phyloP scores from a whole-genome alignment of 2,888 invertebrate genomes.

The Drosophila mercatorum region DNA sequence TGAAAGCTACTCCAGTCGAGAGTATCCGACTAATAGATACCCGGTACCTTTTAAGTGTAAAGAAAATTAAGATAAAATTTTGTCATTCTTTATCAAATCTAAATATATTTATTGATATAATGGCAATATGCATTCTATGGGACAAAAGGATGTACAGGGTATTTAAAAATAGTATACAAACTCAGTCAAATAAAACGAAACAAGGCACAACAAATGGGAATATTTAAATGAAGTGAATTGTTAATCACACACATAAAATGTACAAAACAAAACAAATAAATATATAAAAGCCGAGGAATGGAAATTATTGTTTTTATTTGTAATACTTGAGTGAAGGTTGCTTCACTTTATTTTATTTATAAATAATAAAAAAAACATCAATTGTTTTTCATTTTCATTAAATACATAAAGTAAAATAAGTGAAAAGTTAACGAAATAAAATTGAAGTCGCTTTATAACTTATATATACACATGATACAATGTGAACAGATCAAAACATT shows the following conservation, averaged over 20 bases:
- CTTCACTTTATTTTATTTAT: slow-evolving; percentile 28
- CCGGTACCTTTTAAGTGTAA: background rate
- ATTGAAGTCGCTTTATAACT: slow-evolving; percentile 20
- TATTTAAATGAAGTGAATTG: slow-evolving; percentile 19
- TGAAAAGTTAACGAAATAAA: slow-evolving; percentile 19
- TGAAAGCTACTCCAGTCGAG: background rate
- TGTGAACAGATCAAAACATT: slow-evolving; percentile 11
- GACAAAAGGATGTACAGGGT: background rate
- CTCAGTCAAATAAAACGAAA: slow-evolving; percentile 15
- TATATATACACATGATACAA: slow-evolving; percentile 25
- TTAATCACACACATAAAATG: background rate
- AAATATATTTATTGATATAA: background rate
- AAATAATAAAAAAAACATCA: slow-evolving; percentile 34
- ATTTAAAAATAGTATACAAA: slow-evolving; percentile 8
- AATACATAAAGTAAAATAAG: background rate
- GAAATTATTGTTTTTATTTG: slow-evolving; percentile 26
- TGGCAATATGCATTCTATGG: background rate
- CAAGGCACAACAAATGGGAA: slow-evolving; percentile 6
- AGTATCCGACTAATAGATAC: background rate
- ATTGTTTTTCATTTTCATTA: slow-evolving; percentile 15
- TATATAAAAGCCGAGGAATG: slow-evolving; percentile 5
- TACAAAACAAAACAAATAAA: background rate
- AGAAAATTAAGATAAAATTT: background rate
- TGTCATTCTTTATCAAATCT: background rate
- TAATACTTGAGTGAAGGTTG: slow-evolving; percentile 32